These are phyloP conservation scores for Silurus aristotelis DNA, from an alignment of 2,797 vertebrate genomes.

Conservation along the genomic window DNA sequence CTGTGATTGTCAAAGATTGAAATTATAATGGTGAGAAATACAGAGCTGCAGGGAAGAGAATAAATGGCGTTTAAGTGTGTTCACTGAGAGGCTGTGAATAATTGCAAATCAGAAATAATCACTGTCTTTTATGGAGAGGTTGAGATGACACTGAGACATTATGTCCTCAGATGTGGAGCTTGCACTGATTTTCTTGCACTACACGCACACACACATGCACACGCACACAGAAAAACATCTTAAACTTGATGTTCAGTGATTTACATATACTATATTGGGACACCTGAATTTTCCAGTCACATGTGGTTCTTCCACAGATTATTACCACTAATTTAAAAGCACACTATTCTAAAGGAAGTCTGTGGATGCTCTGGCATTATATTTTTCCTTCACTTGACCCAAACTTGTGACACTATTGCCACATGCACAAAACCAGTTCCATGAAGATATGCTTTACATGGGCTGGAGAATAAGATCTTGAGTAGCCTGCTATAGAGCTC, in stretches of 20 bases:
- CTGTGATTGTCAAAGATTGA: neutral
- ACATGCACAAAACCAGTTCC: no score
- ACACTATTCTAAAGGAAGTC: no score
- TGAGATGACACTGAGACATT: slow-evolving; percentile 19
- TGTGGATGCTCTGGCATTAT: no score
- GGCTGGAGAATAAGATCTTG: no score
- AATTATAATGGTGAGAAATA: neutral
- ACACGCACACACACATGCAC: neutral
- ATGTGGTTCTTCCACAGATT: no score
- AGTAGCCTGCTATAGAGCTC: no score
- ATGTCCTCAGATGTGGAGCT: slow-evolving; percentile 19
- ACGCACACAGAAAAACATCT: neutral
- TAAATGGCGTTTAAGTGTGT: neutral
- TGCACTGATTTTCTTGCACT: neutral
- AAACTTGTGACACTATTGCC: no score
- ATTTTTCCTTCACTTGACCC: no score
- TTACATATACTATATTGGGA: neutral
- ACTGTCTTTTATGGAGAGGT: slow-evolving; percentile 12
- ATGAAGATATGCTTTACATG: no score
- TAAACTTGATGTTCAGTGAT: neutral
- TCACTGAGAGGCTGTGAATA: neutral
- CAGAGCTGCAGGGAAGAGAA: neutral
- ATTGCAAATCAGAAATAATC: slow-evolving; percentile 26
- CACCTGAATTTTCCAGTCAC: no score
- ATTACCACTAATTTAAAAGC: no score